Base-by-base conservation (phyloP, 2,888 invertebrate genomes). In the Trachelus tabidus region DNA sequence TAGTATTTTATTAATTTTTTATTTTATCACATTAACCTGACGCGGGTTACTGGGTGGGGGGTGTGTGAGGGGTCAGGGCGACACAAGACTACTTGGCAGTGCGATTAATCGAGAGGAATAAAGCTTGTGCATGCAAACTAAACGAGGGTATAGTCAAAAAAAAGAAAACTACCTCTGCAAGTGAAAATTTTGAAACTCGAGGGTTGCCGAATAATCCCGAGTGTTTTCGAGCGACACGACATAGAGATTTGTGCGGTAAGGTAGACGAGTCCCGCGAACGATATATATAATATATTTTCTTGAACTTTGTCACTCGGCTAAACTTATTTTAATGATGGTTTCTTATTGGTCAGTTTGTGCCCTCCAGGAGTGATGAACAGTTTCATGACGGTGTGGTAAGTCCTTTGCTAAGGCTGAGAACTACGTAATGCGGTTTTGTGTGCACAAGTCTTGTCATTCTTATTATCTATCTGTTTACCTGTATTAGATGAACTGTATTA, bases 331-430 rank as follows among this genome's bases (percentile, higher is more conserved):
- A 91, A 91, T 90, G 82, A 83, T 88, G 85, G 84, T 90, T 91
- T 94, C 93, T 94, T 93, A 93, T 93, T 94, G 93, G 94, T 94
- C 94, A 95, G 95, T 95, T 94, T 95, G 94, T 95, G 95, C 95
- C 95, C 95, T 93, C 96, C 95, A 94, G 96, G 96, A 95, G 94
- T 96, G 94, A 95, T 96, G 95, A 96, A 96, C 95, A 96, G 95
- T 94, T 96, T 96, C 95, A 95, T 96, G 95, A 95, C 95, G 92
- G 95, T 96, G 92, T 96, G 96, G 96, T 96, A 95, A 96, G 96
- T 96, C 91, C 84, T 88, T 86, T 83, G 85, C 87, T 87, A 89
- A 88, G 88, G 88, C 88, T 87, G 86, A 87, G 85, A 87, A 86
- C 87, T 81, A 80, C 84, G 84, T 88, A 89, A 86, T 88, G 78